Base-by-base conservation (phyloP, 2,797 vertebrate species). In the Toxotes lorentzi region DNA sequence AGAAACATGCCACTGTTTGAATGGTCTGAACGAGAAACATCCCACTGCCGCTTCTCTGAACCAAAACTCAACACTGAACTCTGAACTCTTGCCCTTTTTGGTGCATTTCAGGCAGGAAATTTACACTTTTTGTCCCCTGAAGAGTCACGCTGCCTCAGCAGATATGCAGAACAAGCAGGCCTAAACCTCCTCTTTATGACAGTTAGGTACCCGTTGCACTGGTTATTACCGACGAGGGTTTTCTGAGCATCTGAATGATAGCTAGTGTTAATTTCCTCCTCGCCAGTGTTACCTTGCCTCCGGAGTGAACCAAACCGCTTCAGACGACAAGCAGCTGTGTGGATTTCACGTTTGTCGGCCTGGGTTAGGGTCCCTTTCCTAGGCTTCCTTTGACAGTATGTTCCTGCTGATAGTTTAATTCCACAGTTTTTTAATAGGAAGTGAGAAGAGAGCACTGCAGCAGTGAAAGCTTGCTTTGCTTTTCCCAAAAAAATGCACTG, bases 211-310 rank as follows among this genome's bases (percentile, higher is more conserved):
- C 48, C 48, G 35, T 70, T 38, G n/a, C 50, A 48, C 43, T 12
- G 27, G 34, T 32, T 4, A 57, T 43, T 30, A 53, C 38, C 12
- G 43, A 38, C 21, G 4, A n/a, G n/a, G 11, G 10, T 27, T 4
- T 11, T 14, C 60, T 0, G n/a, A 54, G 19, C 40, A 6, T 40
- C 30, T 27, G 35, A 35, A 27, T 24, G 43, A n/a, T 1, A 62
- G 70, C 74, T 71, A 64, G 82, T 83, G 84, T 77, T 74, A 1
- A 53, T 32, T 32, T 56, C 60, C 57, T 73, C 53, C 48, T 61
- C 45, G 10, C 27, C 27, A 30, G 27, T 4, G 27, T 30, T 30
- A 30, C 27, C 27, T 30, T 30, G 0, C 43, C 21, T 64, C 19
- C 63, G 13, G 38, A 38, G 41, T 6, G 47, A 58, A 30, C 35